Evolutionary conservation across 2,888 invertebrate genomes (phyloP).

Genomic region (Endotricha flammealis): DNA sequence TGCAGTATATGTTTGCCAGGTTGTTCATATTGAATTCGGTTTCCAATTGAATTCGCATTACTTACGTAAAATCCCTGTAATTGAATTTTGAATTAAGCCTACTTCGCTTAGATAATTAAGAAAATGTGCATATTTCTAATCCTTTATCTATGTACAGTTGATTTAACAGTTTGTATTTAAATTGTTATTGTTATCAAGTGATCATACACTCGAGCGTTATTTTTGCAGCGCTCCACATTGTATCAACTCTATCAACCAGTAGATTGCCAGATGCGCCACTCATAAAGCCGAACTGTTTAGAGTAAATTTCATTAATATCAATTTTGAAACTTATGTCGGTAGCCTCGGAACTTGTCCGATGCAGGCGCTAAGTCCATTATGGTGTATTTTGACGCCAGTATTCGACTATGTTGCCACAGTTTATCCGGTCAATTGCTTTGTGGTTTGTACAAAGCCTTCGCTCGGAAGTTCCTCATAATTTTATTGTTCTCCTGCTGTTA

Average conservation of each 20-base stretch:
- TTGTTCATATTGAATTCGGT: too few relatives aligned
- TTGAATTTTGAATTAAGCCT: too few relatives aligned
- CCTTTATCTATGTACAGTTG: too few relatives aligned
- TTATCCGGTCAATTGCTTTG: slow-evolving; percentile 50
- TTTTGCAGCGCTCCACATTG: slow-evolving; percentile 1
- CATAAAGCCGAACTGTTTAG: slow-evolving; percentile 2
- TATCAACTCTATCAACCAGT: slow-evolving; percentile 2
- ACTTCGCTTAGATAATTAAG: not conserved
- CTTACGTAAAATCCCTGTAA: too few relatives aligned
- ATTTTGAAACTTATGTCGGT: slow-evolving; percentile 18
- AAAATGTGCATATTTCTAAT: too few relatives aligned
- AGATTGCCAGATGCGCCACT: slow-evolving; percentile 9
- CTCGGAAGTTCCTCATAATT: slow-evolving; percentile 26
- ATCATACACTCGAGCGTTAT: slow-evolving; percentile 1
- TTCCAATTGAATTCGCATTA: too few relatives aligned
- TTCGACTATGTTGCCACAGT: slow-evolving; percentile 24
- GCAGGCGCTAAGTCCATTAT: slow-evolving; percentile 56
- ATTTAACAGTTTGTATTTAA: too few relatives aligned
- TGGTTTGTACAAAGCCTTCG: slow-evolving; percentile 33
- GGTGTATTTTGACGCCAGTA: slow-evolving; percentile 48
- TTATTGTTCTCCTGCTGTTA: slow-evolving; percentile 10
- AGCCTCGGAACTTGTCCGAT: slow-evolving; percentile 40
- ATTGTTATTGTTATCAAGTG: too few relatives aligned
- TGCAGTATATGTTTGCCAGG: too few relatives aligned
- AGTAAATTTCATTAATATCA: slow-evolving; percentile 17